These are phyloP conservation scores for Heloderma charlesbogerti DNA, from an alignment of 2,113 vertebrate species.

Conservation along the genomic window DNA sequence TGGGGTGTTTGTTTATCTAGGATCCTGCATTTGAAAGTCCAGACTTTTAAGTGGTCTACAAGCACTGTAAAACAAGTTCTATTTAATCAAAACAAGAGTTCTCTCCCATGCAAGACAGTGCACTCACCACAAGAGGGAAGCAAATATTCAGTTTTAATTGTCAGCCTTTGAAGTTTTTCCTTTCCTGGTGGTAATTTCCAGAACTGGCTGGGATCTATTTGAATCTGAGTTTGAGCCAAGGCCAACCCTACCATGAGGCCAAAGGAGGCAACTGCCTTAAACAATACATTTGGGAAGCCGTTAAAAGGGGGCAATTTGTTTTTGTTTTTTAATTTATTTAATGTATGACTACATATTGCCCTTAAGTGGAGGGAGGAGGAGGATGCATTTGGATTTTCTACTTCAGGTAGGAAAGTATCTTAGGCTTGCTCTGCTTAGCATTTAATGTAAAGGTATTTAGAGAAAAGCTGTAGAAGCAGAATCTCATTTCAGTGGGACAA, in stretches of 20 bases:
- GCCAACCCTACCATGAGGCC: not conserved
- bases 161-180: not conserved
- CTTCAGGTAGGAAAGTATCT: not conserved
- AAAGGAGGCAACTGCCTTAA: not conserved
- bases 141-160: constrained; percentile 54
- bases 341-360: not conserved
- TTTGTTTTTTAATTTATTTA: not conserved
- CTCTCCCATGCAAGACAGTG: constrained; percentile 25
- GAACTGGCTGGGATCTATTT: not conserved
- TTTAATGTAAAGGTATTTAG: not conserved
- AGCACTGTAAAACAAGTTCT: no score
- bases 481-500: not conserved
- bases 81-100: not conserved
- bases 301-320: not conserved
- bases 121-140: constrained; percentile 71
- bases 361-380: not conserved
- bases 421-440: not conserved
- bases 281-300: not conserved
- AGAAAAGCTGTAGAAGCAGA: not conserved
- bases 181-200: not conserved
- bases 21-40: not conserved
- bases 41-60: not conserved
- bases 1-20: not conserved
- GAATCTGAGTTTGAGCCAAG: not conserved
- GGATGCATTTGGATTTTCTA: not conserved